Conservation (phyloP, 2,113 vertebrate species). For the Microcebus tavaratra region DNA sequence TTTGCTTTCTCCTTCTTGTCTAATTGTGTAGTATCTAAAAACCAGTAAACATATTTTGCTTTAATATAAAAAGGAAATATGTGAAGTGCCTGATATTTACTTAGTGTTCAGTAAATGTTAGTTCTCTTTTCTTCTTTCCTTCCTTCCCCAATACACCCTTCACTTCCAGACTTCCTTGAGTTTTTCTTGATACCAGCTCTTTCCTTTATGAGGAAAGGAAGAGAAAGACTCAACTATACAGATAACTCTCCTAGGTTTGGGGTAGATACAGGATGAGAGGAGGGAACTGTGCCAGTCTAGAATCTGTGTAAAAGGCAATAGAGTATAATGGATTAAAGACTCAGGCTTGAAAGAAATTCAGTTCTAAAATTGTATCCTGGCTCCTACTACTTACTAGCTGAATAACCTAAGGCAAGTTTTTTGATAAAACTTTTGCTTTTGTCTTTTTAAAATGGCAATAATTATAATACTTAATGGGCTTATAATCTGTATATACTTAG, state of each 20-base stretch:
- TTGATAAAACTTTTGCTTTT: background rate
- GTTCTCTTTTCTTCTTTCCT: slow-evolving; percentile 15
- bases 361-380: background rate
- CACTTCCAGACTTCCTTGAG: background rate
- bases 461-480: background rate
- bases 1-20: slow-evolving; percentile 10
- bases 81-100: background rate
- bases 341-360: background rate
- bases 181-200: background rate
- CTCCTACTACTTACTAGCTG: background rate
- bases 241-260: background rate
- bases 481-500: background rate
- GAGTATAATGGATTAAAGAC: background rate
- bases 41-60: background rate
- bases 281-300: background rate
- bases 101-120: background rate
- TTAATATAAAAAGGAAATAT: slow-evolving; percentile 8
- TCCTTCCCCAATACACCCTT: background rate
- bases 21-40: slow-evolving; percentile 1
- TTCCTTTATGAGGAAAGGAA: background rate
- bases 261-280: background rate
- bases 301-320: background rate
- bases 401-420: background rate
- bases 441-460: background rate
- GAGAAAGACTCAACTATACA: background rate